Evolutionary conservation across 2,888 invertebrate species (phyloP).

Genomic region (Peribatodes rhomboidaria): DNA sequence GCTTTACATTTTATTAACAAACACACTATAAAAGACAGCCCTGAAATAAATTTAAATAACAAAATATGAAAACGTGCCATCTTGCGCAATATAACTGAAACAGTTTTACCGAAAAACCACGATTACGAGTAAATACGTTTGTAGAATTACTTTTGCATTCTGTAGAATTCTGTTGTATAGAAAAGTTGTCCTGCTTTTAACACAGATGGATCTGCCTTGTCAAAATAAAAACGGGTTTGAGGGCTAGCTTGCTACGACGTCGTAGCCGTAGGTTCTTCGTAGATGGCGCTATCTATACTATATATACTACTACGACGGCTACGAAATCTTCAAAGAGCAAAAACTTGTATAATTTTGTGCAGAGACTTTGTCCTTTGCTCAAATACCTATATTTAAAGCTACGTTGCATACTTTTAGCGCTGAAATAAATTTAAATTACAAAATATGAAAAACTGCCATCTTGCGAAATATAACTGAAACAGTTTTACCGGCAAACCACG

Average conservation of each 20-base stretch:
- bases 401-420: background rate
- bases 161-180: too few relatives aligned
- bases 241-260: background rate
- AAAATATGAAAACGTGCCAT: background rate
- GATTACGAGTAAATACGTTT: too few relatives aligned
- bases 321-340: conserved; percentile 1
- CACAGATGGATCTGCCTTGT: conserved; percentile 4
- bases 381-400: background rate
- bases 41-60: background rate
- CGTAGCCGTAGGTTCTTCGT: background rate
- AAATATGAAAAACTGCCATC: background rate
- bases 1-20: too few relatives aligned
- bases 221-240: too few relatives aligned
- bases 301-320: conserved; percentile 1
- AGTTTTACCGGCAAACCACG: background rate
- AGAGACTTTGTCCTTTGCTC: conserved; percentile 1
- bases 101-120: background rate
- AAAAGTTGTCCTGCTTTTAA: background rate
- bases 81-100: background rate
- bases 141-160: too few relatives aligned
- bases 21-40: too few relatives aligned
- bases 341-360: conserved; percentile 20
- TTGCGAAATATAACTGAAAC: background rate
- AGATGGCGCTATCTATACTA: conserved; percentile 11
- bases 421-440: background rate